Evolutionary conservation across 2,888 invertebrate genomes (phyloP).

Genomic region (Caenorhabditis macrosperma): DNA sequence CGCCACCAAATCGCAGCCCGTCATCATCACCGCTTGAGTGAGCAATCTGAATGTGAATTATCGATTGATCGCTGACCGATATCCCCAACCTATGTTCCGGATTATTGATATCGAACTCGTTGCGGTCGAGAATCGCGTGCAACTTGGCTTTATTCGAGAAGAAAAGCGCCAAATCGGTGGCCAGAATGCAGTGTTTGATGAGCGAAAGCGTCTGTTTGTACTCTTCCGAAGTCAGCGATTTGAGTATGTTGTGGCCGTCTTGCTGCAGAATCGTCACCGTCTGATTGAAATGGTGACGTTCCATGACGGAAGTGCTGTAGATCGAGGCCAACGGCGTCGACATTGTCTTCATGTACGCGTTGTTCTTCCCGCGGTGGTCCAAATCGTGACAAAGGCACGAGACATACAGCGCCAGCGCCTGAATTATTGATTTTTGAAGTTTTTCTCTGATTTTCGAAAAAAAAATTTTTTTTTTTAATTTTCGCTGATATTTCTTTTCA

Average conservation of each 20-base stretch:
- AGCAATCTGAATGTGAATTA: no score
- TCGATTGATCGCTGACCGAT: neutral
- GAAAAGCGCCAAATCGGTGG: constrained; percentile 89
- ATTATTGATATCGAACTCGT: constrained; percentile 85
- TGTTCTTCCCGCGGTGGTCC: constrained; percentile 91
- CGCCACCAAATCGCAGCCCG: constrained; percentile 89
- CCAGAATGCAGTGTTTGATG: constrained; percentile 89
- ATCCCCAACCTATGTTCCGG: constrained; percentile 84
- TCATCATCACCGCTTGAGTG: constrained; percentile 88
- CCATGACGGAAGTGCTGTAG: constrained; percentile 90
- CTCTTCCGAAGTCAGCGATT: constrained; percentile 72
- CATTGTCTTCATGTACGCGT: constrained; percentile 88
- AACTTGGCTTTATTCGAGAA: constrained; percentile 85
- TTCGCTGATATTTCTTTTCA: neutral
- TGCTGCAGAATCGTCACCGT: constrained; percentile 90
- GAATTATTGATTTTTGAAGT: no score
- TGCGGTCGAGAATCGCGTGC: constrained; percentile 65
- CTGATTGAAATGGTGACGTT: constrained; percentile 92
- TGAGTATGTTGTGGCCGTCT: constrained; percentile 91
- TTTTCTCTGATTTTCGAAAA: no score
- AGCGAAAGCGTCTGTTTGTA: constrained; percentile 85
- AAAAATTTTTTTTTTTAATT: constrained; percentile 11
- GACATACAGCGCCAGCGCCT: constrained; percentile 88
- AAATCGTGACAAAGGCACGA: constrained; percentile 90
- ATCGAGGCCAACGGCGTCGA: constrained; percentile 89